phyloP scores from a whole-genome alignment of 2,888 invertebrate species.

The Cerastoderma edule region DNA sequence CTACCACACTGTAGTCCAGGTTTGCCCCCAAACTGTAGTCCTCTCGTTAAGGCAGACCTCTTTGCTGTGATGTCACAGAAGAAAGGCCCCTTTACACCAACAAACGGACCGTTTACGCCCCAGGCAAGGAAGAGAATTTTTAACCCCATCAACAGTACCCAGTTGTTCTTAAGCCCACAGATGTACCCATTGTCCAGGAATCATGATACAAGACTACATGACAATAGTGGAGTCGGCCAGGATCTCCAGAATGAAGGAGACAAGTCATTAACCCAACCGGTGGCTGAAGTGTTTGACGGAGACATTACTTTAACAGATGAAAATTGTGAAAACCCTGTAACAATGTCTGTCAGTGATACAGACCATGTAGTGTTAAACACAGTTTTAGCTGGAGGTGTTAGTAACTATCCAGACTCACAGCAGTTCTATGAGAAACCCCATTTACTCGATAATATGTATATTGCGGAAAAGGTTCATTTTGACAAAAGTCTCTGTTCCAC shows the following conservation, averaged over 20 bases:
- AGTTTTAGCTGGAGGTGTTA: background rate
- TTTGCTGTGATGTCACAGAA: no score
- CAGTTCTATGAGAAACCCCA: no score
- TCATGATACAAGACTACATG: no score
- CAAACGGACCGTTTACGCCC: conserved; percentile 20
- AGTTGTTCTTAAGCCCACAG: conserved; percentile 39
- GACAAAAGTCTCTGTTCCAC: conserved; percentile 32
- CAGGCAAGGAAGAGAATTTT: conserved; percentile 31
- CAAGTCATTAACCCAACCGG: no score
- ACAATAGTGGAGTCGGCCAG: no score
- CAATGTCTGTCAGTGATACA: background rate
- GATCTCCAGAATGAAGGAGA: no score
- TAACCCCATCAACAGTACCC: conserved; percentile 17
- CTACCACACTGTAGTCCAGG: conserved; percentile 43
- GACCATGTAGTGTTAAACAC: background rate
- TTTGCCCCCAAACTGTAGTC: conserved; percentile 41
- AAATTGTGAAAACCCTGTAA: background rate
- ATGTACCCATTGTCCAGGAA: background rate
- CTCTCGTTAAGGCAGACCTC: conserved; percentile 46
- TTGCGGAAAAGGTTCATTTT: no score
- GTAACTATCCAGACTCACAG: background rate
- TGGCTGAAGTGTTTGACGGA: no score
- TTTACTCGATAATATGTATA: no score
- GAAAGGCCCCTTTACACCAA: conserved; percentile 42
- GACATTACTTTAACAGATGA: background rate